A percentile compares a stretch with the other conserved stretches of the same genome.
phyloP scores from a whole-genome alignment of 2,797 vertebrate genomes.

The Gymnoscopelus braueri region DNA sequence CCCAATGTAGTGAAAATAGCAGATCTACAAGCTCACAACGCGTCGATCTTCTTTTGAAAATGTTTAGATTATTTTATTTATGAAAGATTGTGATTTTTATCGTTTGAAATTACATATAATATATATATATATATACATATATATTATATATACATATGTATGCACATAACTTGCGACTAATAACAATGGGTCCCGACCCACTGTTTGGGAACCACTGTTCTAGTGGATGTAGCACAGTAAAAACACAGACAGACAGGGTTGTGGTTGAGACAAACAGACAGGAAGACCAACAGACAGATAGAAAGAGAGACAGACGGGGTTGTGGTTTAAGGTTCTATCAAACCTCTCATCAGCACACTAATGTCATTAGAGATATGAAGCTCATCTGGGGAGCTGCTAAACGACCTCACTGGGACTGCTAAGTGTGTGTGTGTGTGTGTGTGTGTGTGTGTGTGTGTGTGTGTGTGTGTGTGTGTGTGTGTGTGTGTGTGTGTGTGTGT shows the following conservation, averaged over 20 bases:
- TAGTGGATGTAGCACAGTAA: no score
- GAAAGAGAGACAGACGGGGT: conserved; percentile 1
- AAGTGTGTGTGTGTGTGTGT: conserved; percentile 3
- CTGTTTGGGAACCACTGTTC: no score
- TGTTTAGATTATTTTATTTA: no score
- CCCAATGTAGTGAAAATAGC: no score
- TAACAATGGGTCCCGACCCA: no score
- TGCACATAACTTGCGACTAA: no score
- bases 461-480: conserved; percentile 11
- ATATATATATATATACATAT: no score
- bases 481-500: conserved; percentile 22
- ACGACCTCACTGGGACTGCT: conserved; percentile 36
- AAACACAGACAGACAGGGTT: not conserved
- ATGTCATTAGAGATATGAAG: conserved; percentile 50
- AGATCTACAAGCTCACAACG: no score
- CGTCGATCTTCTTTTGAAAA: no score
- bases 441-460: conserved; percentile 26
- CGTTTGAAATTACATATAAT: no score
- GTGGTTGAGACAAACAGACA: conserved; percentile 4
- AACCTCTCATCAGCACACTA: conserved; percentile 27
- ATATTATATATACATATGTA: no score
- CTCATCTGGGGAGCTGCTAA: conserved; percentile 44
- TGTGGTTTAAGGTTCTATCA: conserved; percentile 28
- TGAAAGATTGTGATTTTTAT: no score
- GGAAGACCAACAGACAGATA: not conserved